Base-by-base conservation (phyloP, 2,888 invertebrate species). In the Mimas tiliae region DNA sequence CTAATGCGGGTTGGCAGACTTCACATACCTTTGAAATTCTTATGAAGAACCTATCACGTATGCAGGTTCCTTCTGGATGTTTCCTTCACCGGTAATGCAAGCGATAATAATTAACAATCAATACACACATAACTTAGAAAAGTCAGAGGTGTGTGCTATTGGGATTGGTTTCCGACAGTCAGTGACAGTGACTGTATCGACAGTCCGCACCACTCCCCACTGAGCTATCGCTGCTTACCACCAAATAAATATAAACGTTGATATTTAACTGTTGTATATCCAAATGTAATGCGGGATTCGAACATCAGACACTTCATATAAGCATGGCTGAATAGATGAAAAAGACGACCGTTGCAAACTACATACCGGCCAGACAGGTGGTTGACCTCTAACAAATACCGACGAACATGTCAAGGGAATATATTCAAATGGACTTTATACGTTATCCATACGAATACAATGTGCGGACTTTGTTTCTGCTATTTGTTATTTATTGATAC, bases 381-480 rank as follows among this genome's bases (percentile, higher is more conserved):
- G 67, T 67, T 68, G 67, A 70, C 70, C 69, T 70, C 62, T 67
- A 51, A 58, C 64, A n/a, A 50, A 33, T 19, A 62, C 21, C 45
- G 53, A 9, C 51, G 19, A 33, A 63, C 52, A 66, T 50, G 34
- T 66, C 52, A 53, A 63, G 63, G 63, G 51, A 66, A 52, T 45
- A 2, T 21, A 47, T 38, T 58, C 38, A 58, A 58, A 58, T 58
- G 38, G 1, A 38, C n/a, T 58, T 38, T 58, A 58, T 38, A 58
- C 55, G 38, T 58, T 38, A 58, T 34, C 55, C 33, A 14, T 33
- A 55, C 34, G n/a, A 0, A n/a, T 33, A 55, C 55, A 34, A 12
- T 52, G 12, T 27, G 38, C 55, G 55, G 55, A 58, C 55, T 58
- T 58, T 58, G 55, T 58, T 58, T 38, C 55, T 58, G 38, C 38